Evolutionary conservation across 2,797 vertebrate genomes (phyloP).

Genomic region (Meriones psammophilus): DNA sequence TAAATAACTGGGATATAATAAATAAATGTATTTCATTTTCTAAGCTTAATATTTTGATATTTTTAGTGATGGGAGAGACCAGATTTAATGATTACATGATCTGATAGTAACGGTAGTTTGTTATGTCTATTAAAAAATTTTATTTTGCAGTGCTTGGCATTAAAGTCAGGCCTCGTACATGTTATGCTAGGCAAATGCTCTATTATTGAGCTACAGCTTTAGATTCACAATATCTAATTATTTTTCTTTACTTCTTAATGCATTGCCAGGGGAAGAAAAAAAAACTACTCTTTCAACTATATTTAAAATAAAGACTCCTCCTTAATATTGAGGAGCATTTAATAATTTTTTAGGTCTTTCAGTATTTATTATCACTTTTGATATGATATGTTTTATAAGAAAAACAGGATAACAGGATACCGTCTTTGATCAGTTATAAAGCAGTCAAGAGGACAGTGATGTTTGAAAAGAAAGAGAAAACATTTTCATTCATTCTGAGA

Average conservation of each 20-base stretch:
- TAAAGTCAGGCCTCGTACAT: not conserved
- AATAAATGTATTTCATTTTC: conserved; percentile 54
- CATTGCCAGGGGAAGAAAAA: conserved; percentile 33
- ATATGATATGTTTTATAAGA: conserved; percentile 35
- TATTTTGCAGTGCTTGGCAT: not conserved
- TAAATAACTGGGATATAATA: conserved; percentile 9
- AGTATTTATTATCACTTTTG: conserved; percentile 43
- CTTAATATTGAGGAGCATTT: conserved; percentile 24
- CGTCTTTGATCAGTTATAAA: conserved; percentile 53
- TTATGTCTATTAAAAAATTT: not conserved
- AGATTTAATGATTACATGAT: conserved; percentile 24
- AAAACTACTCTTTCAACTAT: not conserved
- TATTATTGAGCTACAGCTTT: not conserved
- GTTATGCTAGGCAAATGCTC: not conserved
- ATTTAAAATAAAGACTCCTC: conserved; percentile 26
- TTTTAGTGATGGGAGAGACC: conserved; percentile 34
- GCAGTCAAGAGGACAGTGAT: conserved; percentile 11
- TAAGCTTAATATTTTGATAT: conserved; percentile 37
- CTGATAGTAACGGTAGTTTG: conserved; percentile 20
- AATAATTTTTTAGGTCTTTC: conserved; percentile 61
- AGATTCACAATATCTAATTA: conserved; percentile 43
- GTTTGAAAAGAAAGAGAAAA: conserved; percentile 10
- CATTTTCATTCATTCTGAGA: conserved; percentile 39
- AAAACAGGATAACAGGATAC: conserved; percentile 53
- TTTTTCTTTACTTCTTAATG: conserved; percentile 55